phyloP scores from a whole-genome alignment of 2,888 invertebrate genomes.

The Vandiemenella viatica region DNA sequence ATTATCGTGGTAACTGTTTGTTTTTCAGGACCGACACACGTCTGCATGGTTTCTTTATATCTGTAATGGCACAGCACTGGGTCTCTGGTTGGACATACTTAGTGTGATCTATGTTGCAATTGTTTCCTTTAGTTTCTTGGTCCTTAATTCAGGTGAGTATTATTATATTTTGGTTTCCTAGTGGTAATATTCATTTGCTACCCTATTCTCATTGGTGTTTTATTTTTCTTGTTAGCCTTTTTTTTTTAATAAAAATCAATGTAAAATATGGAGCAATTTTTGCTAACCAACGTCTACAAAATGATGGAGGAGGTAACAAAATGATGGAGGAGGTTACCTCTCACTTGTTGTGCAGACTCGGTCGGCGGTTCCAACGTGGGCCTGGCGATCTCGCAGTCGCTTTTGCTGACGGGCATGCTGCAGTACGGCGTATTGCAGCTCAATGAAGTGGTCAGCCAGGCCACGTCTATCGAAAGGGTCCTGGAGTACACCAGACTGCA shows the following conservation, averaged over 20 bases:
- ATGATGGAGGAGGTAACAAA: no score
- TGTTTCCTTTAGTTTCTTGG: slow-evolving; percentile 46
- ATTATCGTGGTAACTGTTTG: no score
- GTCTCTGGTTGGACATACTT: slow-evolving; percentile 47
- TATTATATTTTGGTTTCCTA: no score
- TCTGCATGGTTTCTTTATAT: slow-evolving; percentile 44
- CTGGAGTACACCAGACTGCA: slow-evolving; percentile 47
- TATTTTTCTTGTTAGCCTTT: no score
- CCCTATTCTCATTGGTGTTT: no score
- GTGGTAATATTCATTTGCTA: no score
- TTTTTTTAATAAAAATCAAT: no score
- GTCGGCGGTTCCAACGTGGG: slow-evolving; percentile 60
- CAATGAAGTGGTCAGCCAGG: slow-evolving; percentile 57
- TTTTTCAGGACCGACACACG: slow-evolving; percentile 43
- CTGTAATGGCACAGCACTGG: slow-evolving; percentile 45
- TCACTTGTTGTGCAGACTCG: no score
- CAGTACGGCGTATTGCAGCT: slow-evolving; percentile 67
- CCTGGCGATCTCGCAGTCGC: slow-evolving; percentile 52
- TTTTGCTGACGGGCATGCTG: slow-evolving; percentile 63
- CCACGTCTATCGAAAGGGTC: slow-evolving; percentile 69
- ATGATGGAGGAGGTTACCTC: no score
- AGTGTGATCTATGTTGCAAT: slow-evolving; percentile 44
- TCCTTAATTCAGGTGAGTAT: slow-evolving; percentile 40
- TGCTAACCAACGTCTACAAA: no score
- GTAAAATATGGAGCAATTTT: no score